Percentiles rank a stretch among this genome's conserved stretches.
phyloP scores from a whole-genome alignment of 2,888 invertebrate genomes.

The Macrosoma leucophasiata region DNA sequence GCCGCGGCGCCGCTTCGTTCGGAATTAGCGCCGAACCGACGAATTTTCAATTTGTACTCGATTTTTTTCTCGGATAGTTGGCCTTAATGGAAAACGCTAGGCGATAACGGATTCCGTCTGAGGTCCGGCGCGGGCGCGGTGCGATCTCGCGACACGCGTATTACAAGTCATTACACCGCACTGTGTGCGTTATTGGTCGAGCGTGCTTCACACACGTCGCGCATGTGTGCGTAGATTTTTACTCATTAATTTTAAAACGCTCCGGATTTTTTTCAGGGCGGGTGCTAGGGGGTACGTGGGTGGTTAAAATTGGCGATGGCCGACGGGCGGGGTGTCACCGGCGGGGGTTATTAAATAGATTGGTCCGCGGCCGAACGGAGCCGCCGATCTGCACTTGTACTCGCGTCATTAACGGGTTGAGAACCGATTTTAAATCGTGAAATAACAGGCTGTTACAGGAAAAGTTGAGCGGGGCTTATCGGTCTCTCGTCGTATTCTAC shows the following conservation, averaged over 20 bases:
- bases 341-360: constrained; percentile 77
- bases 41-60: constrained; percentile 70
- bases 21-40: constrained; percentile 65
- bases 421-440: constrained; percentile 74
- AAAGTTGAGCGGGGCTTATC: constrained; percentile 72
- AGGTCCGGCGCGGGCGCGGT: constrained; percentile 29
- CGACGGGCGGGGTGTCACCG: constrained; percentile 75
- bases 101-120: constrained; percentile 43
- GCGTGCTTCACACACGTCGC: constrained; percentile 56
- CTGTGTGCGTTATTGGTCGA: constrained; percentile 55
- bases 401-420: constrained; percentile 76
- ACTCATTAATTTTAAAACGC: constrained; percentile 78
- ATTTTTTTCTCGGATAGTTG: constrained; percentile 67
- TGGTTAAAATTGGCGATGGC: constrained; percentile 74
- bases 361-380: constrained; percentile 77
- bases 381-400: constrained; percentile 75
- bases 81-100: constrained; percentile 54
- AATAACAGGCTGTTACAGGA: constrained; percentile 75
- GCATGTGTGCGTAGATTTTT: constrained; percentile 75
- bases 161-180: constrained; percentile 38
- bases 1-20: constrained; percentile 57
- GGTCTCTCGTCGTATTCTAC: constrained; percentile 57
- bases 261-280: constrained; percentile 76
- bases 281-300: constrained; percentile 65
- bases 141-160: constrained; percentile 29